Evolutionary conservation across 2,888 invertebrate genomes (phyloP).

Genomic region (Pogonocherus hispidulus): DNA sequence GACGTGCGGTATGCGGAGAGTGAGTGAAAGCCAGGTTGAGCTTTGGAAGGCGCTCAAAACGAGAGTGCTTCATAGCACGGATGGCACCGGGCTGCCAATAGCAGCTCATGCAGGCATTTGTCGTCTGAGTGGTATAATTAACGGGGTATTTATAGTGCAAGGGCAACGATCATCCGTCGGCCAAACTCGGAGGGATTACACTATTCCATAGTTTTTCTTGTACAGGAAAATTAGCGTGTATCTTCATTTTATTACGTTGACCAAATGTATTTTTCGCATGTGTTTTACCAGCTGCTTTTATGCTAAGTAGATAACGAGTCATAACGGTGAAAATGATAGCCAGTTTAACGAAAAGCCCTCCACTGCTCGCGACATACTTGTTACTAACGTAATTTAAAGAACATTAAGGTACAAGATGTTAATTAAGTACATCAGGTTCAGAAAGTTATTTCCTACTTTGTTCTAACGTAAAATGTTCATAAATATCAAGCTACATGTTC

Average conservation of each 20-base stretch:
- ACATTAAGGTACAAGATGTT: too few relatives aligned
- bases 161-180: conserved; percentile 63
- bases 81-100: conserved; percentile 66
- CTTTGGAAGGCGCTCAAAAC: conserved; percentile 67
- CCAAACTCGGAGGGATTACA: conserved; percentile 32
- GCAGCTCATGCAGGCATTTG: conserved; percentile 65
- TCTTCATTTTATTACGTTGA: background rate
- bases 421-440: too few relatives aligned
- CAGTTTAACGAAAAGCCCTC: too few relatives aligned
- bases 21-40: conserved; percentile 65
- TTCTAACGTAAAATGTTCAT: too few relatives aligned
- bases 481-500: too few relatives aligned
- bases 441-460: too few relatives aligned
- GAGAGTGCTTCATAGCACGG: conserved; percentile 65
- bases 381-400: too few relatives aligned
- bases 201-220: background rate
- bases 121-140: conserved; percentile 68
- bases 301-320: too few relatives aligned
- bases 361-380: too few relatives aligned
- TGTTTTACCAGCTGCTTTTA: too few relatives aligned
- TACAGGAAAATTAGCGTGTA: background rate
- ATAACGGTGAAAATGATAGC: too few relatives aligned
- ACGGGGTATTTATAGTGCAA: conserved; percentile 68
- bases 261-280: background rate
- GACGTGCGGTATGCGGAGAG: conserved; percentile 63